A percentile compares a stretch with the other conserved stretches of the same genome.
Conservation (phyloP, 1,140 invertebrate species). For the Cherax destructor region DNA sequence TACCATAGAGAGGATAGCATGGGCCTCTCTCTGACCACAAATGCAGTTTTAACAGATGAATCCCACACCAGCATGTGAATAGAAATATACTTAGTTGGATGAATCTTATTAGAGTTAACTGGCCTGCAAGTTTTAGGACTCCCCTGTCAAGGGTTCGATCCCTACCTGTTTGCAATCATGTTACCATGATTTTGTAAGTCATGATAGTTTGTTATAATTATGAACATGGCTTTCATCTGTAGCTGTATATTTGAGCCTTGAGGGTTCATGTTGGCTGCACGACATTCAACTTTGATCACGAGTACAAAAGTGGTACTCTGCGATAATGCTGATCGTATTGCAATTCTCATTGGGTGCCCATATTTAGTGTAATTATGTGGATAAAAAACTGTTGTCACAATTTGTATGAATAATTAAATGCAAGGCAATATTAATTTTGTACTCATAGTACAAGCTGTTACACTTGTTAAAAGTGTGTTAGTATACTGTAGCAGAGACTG, state of each 20-base stretch:
- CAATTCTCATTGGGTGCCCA: slow-evolving; percentile 47
- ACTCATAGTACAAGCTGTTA: slow-evolving; percentile 66
- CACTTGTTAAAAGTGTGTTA: slow-evolving; percentile 64
- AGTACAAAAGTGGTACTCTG: slow-evolving; percentile 47
- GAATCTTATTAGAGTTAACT: no score
- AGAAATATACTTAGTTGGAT: no score
- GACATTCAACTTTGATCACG: slow-evolving; percentile 19
- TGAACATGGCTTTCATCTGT: slow-evolving; percentile 29
- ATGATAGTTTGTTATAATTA: not conserved
- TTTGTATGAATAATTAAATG: slow-evolving; percentile 36
- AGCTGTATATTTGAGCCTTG: not conserved
- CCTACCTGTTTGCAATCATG: no score
- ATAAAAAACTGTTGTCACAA: slow-evolving; percentile 11
- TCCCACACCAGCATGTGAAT: no score
- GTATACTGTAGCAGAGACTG: slow-evolving; percentile 45
- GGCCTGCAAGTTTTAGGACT: no score
- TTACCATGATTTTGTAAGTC: no score
- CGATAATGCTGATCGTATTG: slow-evolving; percentile 29
- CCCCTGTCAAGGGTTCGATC: no score
- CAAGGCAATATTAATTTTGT: slow-evolving; percentile 64
- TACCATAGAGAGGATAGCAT: no score
- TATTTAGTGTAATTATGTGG: slow-evolving; percentile 37
- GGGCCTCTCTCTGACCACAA: no score
- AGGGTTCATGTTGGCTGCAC: not conserved
- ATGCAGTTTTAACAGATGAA: no score